Base-by-base conservation (phyloP, 2,113 vertebrate genomes). In the Propithecus coquereli region DNA sequence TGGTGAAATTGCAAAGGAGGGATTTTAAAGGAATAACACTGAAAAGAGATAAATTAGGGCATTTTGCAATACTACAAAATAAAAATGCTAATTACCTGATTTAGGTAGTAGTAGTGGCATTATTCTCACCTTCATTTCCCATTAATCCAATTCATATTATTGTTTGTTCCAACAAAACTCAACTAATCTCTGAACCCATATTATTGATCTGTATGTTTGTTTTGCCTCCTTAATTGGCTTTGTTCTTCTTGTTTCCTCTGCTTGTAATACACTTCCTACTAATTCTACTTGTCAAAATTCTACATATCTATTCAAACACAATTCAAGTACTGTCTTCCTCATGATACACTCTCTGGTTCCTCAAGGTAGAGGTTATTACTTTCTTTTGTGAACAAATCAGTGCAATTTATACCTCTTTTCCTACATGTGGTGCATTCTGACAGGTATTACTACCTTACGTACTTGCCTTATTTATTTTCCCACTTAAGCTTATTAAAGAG, bases 381-480 rank as follows among this genome's bases (percentile, higher is more conserved):
- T 74, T 27, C 37, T 73, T 68, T 68, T 32, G 34, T 50, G 50
- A 90, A 57, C 22, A 11, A 6, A 6, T 6, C 27, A n/a, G 2
- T 43, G 8, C 1, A 6, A 43, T 52, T 20, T 32, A 20, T 74
- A 30, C 47, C 34, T 57, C 40, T 57, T 73, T 68, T 16, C 45
- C 1, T 27, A 23, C 12, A 8, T 25, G 17, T 16, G 8, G 9
- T 81, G 12, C n/a, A 16, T 61, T 76, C 23, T 37, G 23, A 37
- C 23, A 2, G 14, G 10, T 4, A 8, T 25, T 12, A 11, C n/a
- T 12, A 5, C n/a, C 17, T 6, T 47, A 30, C 0, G 7, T 7
- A 50, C 12, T 54, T 34, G 34, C n/a, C 27, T 14, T 70, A 66
- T 37, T 68, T 45, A 76, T 25, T 76, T 65, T 16, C 8, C 18